These are phyloP conservation scores for Lepidurus couesii DNA, from an alignment of 1,140 invertebrate species.

Conservation along the genomic window DNA sequence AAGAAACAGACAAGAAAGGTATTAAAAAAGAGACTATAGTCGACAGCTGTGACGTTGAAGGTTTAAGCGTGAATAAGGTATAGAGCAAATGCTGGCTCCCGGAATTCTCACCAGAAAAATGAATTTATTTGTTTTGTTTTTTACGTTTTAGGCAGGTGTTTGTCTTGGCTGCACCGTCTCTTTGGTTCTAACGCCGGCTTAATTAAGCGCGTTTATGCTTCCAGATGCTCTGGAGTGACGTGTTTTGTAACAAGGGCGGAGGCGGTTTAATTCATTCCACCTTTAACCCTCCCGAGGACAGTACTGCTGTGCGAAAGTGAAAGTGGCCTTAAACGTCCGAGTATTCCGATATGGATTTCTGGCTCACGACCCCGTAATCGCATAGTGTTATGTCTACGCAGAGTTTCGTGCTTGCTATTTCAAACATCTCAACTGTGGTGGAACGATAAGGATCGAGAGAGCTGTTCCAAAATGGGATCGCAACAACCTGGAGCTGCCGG, in stretches of 20 bases:
- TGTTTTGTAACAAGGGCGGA: slow-evolving; percentile 18
- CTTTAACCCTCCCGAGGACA: slow-evolving; percentile 21
- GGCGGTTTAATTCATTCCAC: background rate
- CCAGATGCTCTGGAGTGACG: slow-evolving; percentile 16
- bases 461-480: background rate
- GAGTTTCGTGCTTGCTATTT: slow-evolving; percentile 5
- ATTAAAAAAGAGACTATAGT: too few species aligned
- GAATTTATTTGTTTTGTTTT: background rate
- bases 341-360: background rate
- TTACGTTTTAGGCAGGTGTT: background rate
- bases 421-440: background rate
- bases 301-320: background rate
- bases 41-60: background rate
- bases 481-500: slow-evolving; percentile 12
- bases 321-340: background rate
- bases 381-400: background rate
- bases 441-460: background rate
- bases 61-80: background rate
- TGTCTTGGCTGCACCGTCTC: background rate
- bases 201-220: background rate
- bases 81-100: background rate
- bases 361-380: background rate
- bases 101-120: background rate
- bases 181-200: background rate
- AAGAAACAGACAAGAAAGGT: too few species aligned